Evolutionary conservation across 2,888 invertebrate genomes (phyloP).

Genomic region (Ctenicera cuprea): DNA sequence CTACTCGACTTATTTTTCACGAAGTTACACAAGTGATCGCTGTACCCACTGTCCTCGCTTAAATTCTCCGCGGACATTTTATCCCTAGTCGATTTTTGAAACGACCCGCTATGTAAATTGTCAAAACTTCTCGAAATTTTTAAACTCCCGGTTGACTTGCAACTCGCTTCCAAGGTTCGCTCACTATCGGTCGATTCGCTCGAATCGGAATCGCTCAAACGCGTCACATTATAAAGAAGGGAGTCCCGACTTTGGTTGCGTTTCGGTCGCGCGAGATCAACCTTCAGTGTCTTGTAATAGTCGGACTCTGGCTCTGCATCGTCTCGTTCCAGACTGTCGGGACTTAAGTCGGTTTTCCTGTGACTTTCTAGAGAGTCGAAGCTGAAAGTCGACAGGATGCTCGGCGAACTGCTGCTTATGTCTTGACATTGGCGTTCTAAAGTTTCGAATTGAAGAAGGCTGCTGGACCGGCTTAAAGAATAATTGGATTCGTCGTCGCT

Average conservation of each 20-base stretch:
- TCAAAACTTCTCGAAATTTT: slow-evolving; percentile 72
- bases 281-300: slow-evolving; percentile 66
- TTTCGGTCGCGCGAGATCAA: slow-evolving; percentile 62
- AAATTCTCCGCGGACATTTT: slow-evolving; percentile 85
- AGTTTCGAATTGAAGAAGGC: slow-evolving; percentile 89
- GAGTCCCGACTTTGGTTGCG: slow-evolving; percentile 57
- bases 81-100: slow-evolving; percentile 58
- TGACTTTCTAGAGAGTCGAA: slow-evolving; percentile 75
- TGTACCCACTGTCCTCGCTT: slow-evolving; percentile 87
- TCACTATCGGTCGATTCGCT: slow-evolving; percentile 67
- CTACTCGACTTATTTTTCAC: slow-evolving; percentile 70
- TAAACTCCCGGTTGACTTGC: slow-evolving; percentile 69
- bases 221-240: slow-evolving; percentile 64
- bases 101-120: slow-evolving; percentile 65
- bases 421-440: slow-evolving; percentile 82
- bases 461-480: slow-evolving; percentile 86
- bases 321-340: slow-evolving; percentile 74
- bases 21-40: slow-evolving; percentile 74
- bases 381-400: slow-evolving; percentile 74
- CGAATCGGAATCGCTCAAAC: slow-evolving; percentile 71
- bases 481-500: slow-evolving; percentile 72
- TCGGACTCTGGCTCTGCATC: slow-evolving; percentile 66
- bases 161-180: slow-evolving; percentile 64
- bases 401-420: slow-evolving; percentile 71
- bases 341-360: slow-evolving; percentile 70